Evolutionary conservation across 2,113 vertebrate genomes (phyloP), one percentile per base, ranked within the genome.

Genomic region (Ammodytes dubius): DNA sequence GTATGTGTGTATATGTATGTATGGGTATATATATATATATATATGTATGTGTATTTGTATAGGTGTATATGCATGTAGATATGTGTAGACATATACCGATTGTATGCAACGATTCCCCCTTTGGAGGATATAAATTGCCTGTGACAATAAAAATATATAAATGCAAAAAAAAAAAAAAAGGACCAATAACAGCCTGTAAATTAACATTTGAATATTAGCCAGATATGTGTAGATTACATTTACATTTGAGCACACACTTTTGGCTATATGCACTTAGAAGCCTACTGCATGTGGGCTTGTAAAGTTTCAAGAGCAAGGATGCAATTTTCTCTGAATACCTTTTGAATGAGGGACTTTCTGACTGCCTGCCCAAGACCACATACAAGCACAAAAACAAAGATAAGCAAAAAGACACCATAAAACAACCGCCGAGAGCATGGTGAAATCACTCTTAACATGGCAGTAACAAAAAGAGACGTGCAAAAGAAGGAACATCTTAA

Each of bases 401-500:
- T 12, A 63, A 27, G 49, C 42, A 43, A 68, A 9, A 74, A 6
- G 35, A 79, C 60, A 69, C 35, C 3, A 40, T 13, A 65, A 42
- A 76, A 63, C 37, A 75, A 56, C 53, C 10, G 53, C 10, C 8
- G 12, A 45, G 3, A 15, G 27, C 39, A 57, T 64, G 43, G 13
- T 5, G 50, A 73, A 81, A 76, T 77, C 45, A 65, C 45, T 39
- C 19, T 63, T 60, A 75, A 72, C 52, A 47, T 42, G 4, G 59
- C 74, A 57, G 27, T 50, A 66, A 70, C 66, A 72, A 70, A 77
- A 87, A 77, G 49, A 58, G 68, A 74, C 54, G 13, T 61, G 63
- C 58, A 81, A 73, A 85, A 72, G 69, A 83, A 76, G 45, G 47
- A 84, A 77, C 75, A 79, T 69, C 66, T 72, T 39, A 27, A 64